A percentile compares a stretch with the other conserved stretches of the same genome.
These are phyloP conservation scores for Pseudorhiza aurosa DNA, from an alignment of 30 jellyfish, hydroid and myxozoan species.

Conservation along the genomic window DNA sequence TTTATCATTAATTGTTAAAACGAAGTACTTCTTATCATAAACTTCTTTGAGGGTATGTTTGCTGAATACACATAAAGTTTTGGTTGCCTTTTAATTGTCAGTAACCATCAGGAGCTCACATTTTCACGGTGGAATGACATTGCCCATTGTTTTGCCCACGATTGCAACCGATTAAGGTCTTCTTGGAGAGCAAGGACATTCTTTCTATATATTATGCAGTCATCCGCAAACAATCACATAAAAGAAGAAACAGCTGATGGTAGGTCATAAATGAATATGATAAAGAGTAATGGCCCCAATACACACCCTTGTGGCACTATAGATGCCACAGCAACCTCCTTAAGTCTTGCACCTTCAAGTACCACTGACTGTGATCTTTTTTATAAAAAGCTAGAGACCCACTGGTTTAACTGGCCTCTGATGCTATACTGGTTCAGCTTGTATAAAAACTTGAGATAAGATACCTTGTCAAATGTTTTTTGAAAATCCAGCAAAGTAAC, in stretches of 20 bases:
- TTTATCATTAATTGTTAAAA: no score
- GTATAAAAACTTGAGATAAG: conserved; percentile 14
- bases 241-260: neutral
- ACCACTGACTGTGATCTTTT: conserved; percentile 15
- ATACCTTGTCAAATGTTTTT: conserved; percentile 6
- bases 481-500: conserved; percentile 20
- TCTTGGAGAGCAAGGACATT: conserved; percentile 3
- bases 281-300: conserved; percentile 39
- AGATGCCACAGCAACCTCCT: conserved; percentile 24
- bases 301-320: conserved; percentile 44
- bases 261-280: conserved; percentile 33
- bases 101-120: neutral
- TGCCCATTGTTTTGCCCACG: conserved; percentile 8
- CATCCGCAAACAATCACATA: conserved; percentile 32
- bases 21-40: no score
- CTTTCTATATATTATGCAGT: conserved; percentile 16
- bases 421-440: conserved; percentile 27
- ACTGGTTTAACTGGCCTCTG: conserved; percentile 14
- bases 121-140: conserved; percentile 27
- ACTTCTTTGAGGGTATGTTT: neutral
- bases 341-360: conserved; percentile 5
- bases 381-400: conserved; percentile 18
- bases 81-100: neutral
- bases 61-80: neutral
- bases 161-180: neutral